Evolutionary conservation across 2,797 vertebrate genomes (phyloP), one percentile per base, ranked within the genome.

Genomic region (Coreius guichenoti): DNA sequence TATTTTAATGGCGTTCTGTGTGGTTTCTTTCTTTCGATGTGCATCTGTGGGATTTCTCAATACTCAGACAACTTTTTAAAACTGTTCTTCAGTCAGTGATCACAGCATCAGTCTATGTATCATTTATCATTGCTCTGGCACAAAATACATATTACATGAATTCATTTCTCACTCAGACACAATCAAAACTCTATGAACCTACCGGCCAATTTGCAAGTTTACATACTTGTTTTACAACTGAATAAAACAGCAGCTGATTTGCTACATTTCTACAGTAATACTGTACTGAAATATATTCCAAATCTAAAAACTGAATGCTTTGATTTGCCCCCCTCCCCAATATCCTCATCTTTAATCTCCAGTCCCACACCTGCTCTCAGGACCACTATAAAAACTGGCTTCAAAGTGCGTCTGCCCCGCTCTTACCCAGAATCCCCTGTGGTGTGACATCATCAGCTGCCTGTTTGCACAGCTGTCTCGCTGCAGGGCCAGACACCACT

Each of bases 391-490:
- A 84, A 88, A 63, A 36, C 29, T 77, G 67, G 89, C 92, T 92
- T 94, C 91, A 93, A 92, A 94, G 94, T 49, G 82, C 68, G 77
- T 85, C 86, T 31, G 86, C 81, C 47, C 51, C 31, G 51, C 45
- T 58, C 39, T 84, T 90, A 92, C 93, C 93, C 93, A 94, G 82
- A 90, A 92, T 93, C 87, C 93, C 87, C 90, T 80, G 90, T 88
- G 85, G 87, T 90, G 90, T 91, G 95, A 93, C 94, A 94, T 94
- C 95, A 94, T 94, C 91, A 87, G 23, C 80, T 79, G 90, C 84
- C 89, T 95, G 92, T 95, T 95, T 95, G 91, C 90, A 92, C 93
- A 95, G 94, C 94, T 94, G 94, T 90, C 45, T 79, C 12, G 31
- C 73, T 39, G 23, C 70, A 43, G 77, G 67, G 81, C 88, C 88